A percentile compares a stretch with the other conserved stretches of the same genome.
Evolutionary conservation across 2,113 vertebrate genomes (phyloP).

Genomic region (Brachionichthys hirsutus): DNA sequence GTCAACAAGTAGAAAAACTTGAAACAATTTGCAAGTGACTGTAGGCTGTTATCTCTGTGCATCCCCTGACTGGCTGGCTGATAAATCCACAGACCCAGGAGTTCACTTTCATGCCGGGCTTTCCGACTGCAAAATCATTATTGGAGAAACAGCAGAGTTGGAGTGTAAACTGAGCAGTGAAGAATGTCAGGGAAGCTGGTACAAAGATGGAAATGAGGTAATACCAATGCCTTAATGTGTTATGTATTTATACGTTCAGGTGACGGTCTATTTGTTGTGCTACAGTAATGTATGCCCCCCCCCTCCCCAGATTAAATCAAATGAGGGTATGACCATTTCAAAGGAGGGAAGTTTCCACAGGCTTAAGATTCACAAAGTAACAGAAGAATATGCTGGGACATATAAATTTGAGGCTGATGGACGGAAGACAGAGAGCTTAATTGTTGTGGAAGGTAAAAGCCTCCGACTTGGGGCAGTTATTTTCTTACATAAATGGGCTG

Average conservation of each 20-base stretch:
- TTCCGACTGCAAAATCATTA: slow-evolving; percentile 74
- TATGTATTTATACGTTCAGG: neutral
- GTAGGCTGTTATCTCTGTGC: neutral
- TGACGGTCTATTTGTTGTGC: too few relatives aligned
- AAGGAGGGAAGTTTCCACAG: slow-evolving; percentile 82
- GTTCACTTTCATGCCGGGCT: slow-evolving; percentile 81
- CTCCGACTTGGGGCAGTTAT: neutral
- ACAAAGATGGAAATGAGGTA: slow-evolving; percentile 87
- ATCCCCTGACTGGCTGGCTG: slow-evolving; percentile 43
- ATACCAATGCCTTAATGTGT: neutral
- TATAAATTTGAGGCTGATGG: slow-evolving; percentile 86
- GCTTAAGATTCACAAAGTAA: slow-evolving; percentile 79
- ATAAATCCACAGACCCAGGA: slow-evolving; percentile 70
- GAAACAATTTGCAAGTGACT: slow-evolving; percentile 1
- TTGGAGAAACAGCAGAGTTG: slow-evolving; percentile 79
- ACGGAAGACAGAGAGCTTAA: slow-evolving; percentile 75
- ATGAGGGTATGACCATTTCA: slow-evolving; percentile 75
- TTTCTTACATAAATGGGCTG: too few relatives aligned
- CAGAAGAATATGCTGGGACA: slow-evolving; percentile 81
- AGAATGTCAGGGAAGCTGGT: slow-evolving; percentile 81
- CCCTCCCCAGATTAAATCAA: slow-evolving; percentile 74
- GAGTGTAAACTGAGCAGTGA: slow-evolving; percentile 81
- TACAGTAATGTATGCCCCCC: too few relatives aligned
- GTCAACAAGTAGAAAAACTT: slow-evolving; percentile 19
- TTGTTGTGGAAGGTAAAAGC: slow-evolving; percentile 79